These are phyloP conservation scores for Oncorhynchus clarkii DNA, from an alignment of 2,113 vertebrate species.

Conservation along the genomic window DNA sequence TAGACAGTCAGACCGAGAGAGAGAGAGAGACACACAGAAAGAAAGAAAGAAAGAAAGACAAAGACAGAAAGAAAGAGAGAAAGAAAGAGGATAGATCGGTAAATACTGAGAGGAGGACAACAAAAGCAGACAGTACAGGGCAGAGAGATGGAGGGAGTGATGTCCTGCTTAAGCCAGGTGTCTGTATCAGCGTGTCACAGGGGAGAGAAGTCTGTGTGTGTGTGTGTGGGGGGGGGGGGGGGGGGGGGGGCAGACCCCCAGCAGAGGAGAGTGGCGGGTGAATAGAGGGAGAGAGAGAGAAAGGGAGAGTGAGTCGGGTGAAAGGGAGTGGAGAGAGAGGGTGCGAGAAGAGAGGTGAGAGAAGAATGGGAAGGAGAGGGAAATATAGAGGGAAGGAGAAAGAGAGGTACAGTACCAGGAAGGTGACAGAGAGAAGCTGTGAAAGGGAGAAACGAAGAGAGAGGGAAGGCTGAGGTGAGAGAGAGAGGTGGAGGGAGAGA, in stretches of 20 bases:
- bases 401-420: conserved; percentile 23
- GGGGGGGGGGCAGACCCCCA: conserved; percentile 38
- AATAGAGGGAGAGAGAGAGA: conserved; percentile 17
- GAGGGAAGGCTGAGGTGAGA: neutral
- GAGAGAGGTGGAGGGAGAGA: conserved; percentile 31
- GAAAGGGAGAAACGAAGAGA: neutral
- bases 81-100: neutral
- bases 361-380: conserved; percentile 28
- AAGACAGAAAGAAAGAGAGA: neutral
- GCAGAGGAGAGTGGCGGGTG: conserved; percentile 50
- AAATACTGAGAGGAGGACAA: neutral
- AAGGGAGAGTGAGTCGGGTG: conserved; percentile 11
- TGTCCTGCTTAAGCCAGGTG: conserved; percentile 62
- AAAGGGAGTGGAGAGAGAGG: conserved; percentile 18
- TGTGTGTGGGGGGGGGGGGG: no score
- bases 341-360: neutral
- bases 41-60: neutral
- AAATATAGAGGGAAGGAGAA: conserved; percentile 20
- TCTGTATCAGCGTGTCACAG: conserved; percentile 31
- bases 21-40: conserved; percentile 14
- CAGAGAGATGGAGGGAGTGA: conserved; percentile 25
- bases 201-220: neutral
- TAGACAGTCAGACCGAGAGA: neutral
- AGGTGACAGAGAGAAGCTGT: neutral
- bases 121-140: conserved; percentile 13